Evolutionary conservation across 1,140 invertebrate species (phyloP), one percentile per base, ranked within the genome.

Genomic region (Drosophila triauraria): DNA sequence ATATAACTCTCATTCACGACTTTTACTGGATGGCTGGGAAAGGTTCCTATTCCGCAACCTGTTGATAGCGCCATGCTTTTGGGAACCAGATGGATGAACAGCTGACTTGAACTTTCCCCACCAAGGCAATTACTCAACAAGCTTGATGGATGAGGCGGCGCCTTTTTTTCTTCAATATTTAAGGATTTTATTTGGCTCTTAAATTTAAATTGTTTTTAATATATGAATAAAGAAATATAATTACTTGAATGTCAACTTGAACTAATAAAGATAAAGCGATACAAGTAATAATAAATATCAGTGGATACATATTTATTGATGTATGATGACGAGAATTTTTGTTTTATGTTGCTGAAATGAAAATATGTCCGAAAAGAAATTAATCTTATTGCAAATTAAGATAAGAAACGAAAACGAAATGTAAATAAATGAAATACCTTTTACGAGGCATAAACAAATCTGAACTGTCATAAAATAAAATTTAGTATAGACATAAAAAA

Each of bases 31-130:
- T 56, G 48, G 48, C 15, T 62, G 46, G 72, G 43, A 53, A 42
- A 40, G 23, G 3, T 64, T 75, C 4, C 23, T n/a, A 15, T 12
- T 35, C 40, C 15, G 9, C 75, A 65, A 79, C 75, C 75, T 79
- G 76, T 78, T 79, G 76, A 59, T 74, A 42, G 54, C 20, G 44
- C 10, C 10, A 23, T 13, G n/a, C 20, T 17, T 25, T 54, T n/a
- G 27, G 72, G 17, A 25, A 25, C 17, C 44, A 69, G 51, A 62
- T 63, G 75, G 27, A 38, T 40, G 20, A 78, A 78, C 75, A 78
- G 75, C 75, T 78, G 75, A 78, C 40, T 78, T 23, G 15, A 12
- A 46, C 42, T 53, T 44, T 32, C 17, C 51, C 17, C 32, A 17
- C 3, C 42, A 38, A 32, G 25, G 42, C 40, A 65, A 44, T 61